Evolutionary conservation across 1,140 invertebrate species (phyloP).

Genomic region (Drosophila kikkawai): DNA sequence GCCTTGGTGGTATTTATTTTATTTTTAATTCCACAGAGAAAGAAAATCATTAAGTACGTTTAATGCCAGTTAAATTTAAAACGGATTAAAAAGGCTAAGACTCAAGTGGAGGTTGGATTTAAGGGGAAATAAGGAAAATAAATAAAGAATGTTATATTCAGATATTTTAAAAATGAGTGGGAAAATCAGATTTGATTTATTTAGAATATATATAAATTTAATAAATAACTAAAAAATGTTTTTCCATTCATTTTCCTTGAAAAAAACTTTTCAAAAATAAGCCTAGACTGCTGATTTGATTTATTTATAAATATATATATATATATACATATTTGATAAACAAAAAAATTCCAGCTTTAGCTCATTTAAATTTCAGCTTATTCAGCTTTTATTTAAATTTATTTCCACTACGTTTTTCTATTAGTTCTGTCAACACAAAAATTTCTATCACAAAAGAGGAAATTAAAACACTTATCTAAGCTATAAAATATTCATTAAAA

Average conservation of each 20-base stretch:
- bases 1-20: slow-evolving; percentile 49
- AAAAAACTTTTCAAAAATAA: neutral
- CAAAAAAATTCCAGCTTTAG: neutral
- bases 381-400: slow-evolving; percentile 1
- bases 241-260: neutral
- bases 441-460: neutral
- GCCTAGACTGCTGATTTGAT: too few species aligned
- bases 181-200: too few species aligned
- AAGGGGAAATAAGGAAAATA: neutral
- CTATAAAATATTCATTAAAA: neutral
- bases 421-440: neutral
- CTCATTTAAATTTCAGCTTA: neutral
- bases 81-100: neutral
- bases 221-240: too few species aligned
- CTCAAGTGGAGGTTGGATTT: neutral
- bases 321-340: neutral
- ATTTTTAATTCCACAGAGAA: slow-evolving; percentile 46
- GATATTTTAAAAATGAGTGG: too few species aligned
- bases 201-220: too few species aligned
- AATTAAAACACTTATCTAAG: neutral
- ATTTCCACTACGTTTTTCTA: neutral
- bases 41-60: slow-evolving; percentile 5
- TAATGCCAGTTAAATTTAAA: slow-evolving; percentile 4
- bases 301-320: too few species aligned
- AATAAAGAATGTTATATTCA: neutral